Conservation (phyloP, 1,140 invertebrate genomes). For the Varroa destructor region DNA sequence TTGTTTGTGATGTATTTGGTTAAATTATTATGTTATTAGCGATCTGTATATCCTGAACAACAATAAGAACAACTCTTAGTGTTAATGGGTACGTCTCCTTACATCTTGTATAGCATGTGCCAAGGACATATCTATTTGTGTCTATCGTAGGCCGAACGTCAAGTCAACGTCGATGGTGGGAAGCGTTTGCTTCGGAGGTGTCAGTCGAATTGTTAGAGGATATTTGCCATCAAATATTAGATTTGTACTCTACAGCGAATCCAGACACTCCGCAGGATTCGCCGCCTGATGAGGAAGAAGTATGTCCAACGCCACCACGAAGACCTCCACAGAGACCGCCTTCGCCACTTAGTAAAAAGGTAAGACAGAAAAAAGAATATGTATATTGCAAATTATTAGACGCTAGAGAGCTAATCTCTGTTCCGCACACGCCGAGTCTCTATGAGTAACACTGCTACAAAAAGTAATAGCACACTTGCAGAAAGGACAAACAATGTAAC, state of each 20-base stretch:
- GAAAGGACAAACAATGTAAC: neutral
- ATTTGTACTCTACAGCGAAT: constrained; percentile 51
- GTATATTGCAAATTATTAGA: neutral
- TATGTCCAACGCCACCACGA: neutral
- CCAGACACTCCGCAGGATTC: constrained; percentile 35
- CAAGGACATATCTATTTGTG: too few species aligned
- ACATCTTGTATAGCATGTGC: too few species aligned
- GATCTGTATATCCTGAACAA: too few species aligned
- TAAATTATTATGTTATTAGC: too few species aligned
- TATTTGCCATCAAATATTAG: constrained; percentile 90
- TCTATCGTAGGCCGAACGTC: constrained; percentile 50
- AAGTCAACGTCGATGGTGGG: constrained; percentile 87
- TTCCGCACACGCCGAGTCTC: neutral
- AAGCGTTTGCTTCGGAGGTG: constrained; percentile 91
- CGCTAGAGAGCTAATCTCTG: neutral
- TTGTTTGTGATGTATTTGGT: too few species aligned
- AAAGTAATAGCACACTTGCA: neutral
- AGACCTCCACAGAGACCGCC: neutral
- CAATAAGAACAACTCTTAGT: too few species aligned
- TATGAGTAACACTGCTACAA: neutral
- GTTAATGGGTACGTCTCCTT: too few species aligned
- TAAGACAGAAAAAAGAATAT: neutral
- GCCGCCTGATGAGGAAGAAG: constrained; percentile 29
- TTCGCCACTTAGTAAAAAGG: constrained; percentile 1
- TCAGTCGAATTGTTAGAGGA: constrained; percentile 88